Conservation (phyloP, 2,888 invertebrate genomes). For the Spilarctia lutea region DNA sequence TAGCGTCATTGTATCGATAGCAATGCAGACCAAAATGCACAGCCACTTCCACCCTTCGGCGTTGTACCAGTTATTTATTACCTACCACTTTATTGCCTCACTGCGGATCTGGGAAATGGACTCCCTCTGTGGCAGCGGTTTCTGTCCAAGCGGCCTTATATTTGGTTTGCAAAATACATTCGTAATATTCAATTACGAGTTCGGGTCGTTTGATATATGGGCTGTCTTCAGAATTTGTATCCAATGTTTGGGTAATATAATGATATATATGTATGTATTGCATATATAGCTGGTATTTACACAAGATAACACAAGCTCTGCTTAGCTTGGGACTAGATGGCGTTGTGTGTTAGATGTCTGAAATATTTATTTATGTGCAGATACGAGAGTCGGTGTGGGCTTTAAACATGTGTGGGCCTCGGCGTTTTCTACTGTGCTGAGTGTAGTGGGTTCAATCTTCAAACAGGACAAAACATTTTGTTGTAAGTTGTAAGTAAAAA, state of each 20-base stretch:
- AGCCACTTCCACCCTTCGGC: constrained; percentile 57
- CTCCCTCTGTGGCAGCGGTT: constrained; percentile 51
- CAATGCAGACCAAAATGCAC: constrained; percentile 46
- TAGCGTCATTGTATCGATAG: constrained; percentile 23
- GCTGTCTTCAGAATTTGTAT: constrained; percentile 22
- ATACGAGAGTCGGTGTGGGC: not conserved
- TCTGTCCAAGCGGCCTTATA: constrained; percentile 57
- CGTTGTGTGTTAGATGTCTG: no score
- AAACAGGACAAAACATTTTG: no score
- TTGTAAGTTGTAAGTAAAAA: no score
- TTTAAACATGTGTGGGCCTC: no score
- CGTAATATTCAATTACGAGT: constrained; percentile 52
- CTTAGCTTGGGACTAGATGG: no score
- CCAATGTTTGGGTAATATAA: constrained; percentile 14
- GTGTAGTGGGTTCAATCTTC: no score
- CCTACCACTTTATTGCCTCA: constrained; percentile 54
- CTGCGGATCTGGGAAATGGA: constrained; percentile 56
- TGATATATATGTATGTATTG: not conserved
- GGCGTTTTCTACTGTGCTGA: no score
- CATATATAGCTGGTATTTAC: not conserved
- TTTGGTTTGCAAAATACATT: constrained; percentile 53
- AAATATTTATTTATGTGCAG: not conserved
- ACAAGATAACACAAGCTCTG: no score
- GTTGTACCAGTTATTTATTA: constrained; percentile 71
- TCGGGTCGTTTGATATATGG: constrained; percentile 42